Percentiles rank a stretch among this genome's conserved stretches.
These are phyloP conservation scores for Melanotaenia parkinsoni DNA, from an alignment of 2,797 vertebrate species.

Conservation along the genomic window DNA sequence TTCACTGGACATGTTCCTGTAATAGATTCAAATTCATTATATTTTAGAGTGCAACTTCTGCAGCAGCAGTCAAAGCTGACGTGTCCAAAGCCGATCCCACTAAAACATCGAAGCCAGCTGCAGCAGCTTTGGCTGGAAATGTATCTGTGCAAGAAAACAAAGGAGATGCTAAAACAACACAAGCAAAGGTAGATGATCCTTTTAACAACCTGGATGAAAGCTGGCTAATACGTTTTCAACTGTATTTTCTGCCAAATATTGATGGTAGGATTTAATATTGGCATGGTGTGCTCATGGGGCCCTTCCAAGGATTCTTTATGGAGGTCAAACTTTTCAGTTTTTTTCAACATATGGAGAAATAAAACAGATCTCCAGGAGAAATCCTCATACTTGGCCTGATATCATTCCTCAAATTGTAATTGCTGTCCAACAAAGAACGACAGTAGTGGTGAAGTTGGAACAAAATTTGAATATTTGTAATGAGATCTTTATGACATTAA, in stretches of 20 bases:
- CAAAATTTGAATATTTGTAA: not conserved
- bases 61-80: conserved; percentile 60
- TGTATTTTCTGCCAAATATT: not conserved
- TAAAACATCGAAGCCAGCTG: conserved; percentile 42
- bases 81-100: conserved; percentile 59
- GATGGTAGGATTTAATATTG: not conserved
- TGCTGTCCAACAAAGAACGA: not conserved
- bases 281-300: not conserved
- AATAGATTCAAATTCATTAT: conserved; percentile 39
- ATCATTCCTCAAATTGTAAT: not conserved
- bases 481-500: conserved; percentile 19
- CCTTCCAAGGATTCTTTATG: not conserved
- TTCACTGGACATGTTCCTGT: conserved; percentile 13
- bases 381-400: not conserved
- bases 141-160: conserved; percentile 58
- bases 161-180: conserved; percentile 51
- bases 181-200: conserved; percentile 59
- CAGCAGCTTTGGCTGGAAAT: conserved; percentile 35
- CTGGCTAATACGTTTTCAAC: not conserved
- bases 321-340: not conserved
- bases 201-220: conserved; percentile 1
- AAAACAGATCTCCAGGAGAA: not conserved
- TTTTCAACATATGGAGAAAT: not conserved
- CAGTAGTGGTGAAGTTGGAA: too few species aligned
- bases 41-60: conserved; percentile 62